A percentile compares a stretch with the other conserved stretches of the same genome.
These are phyloP conservation scores for Clarias fuscus DNA, from an alignment of 2,797 vertebrate genomes.

Conservation along the genomic window DNA sequence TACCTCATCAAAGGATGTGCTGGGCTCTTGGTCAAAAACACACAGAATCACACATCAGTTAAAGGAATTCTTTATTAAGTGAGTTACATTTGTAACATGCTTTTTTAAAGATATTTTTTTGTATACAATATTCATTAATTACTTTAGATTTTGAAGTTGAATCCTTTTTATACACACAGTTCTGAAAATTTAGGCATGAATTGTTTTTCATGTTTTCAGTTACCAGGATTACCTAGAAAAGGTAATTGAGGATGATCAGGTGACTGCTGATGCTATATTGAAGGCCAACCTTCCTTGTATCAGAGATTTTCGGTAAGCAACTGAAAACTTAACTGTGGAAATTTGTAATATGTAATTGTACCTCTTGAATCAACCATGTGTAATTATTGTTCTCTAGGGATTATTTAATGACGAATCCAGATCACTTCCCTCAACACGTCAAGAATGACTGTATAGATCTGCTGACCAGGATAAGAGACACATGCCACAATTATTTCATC, in stretches of 20 bases:
- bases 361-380: not conserved
- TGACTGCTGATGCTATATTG: slow-evolving; percentile 71
- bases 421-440: slow-evolving; percentile 58
- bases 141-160: not conserved
- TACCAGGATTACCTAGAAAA: slow-evolving; percentile 77
- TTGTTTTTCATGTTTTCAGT: slow-evolving; percentile 62
- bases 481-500: slow-evolving; percentile 60
- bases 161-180: not conserved
- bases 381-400: slow-evolving; percentile 59
- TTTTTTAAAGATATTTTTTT: slow-evolving; percentile 5
- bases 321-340: not conserved
- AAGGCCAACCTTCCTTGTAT: slow-evolving; percentile 83
- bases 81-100: slow-evolving; percentile 17
- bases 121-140: not conserved
- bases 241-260: slow-evolving; percentile 71
- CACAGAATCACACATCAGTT: slow-evolving; percentile 53
- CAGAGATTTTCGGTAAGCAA: slow-evolving; percentile 77
- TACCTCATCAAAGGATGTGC: slow-evolving; percentile 15
- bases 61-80: slow-evolving; percentile 63
- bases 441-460: slow-evolving; percentile 48
- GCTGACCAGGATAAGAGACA: slow-evolving; percentile 58
- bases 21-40: slow-evolving; percentile 59
- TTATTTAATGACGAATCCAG: slow-evolving; percentile 48
- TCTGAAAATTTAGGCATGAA: not conserved
- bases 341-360: not conserved